A percentile compares a stretch with the other conserved stretches of the same genome.
These are phyloP conservation scores for Panzeria rudis DNA, from an alignment of 2,888 invertebrate genomes.

Conservation along the genomic window DNA sequence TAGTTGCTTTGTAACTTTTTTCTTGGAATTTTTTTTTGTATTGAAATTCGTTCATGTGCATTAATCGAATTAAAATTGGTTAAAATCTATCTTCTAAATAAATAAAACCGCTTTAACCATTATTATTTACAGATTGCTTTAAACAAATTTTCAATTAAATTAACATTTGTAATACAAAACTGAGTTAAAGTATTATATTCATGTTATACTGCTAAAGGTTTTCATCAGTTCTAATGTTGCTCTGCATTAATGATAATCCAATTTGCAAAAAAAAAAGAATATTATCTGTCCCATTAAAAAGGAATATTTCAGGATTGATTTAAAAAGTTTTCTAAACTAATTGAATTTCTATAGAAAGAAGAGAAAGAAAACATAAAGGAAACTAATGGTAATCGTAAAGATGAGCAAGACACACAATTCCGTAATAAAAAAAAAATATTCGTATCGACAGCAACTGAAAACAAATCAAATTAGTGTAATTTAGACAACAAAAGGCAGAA, in stretches of 20 bases:
- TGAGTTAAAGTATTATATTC: constrained; percentile 23
- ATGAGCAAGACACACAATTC: neutral
- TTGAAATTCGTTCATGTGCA: no score
- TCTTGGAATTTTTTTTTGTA: no score
- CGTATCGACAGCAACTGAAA: neutral
- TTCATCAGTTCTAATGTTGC: neutral
- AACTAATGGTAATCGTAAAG: neutral
- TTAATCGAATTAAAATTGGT: constrained; percentile 7
- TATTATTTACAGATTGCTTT: neutral
- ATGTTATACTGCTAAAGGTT: neutral
- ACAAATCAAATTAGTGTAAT: constrained; percentile 22
- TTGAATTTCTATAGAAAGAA: constrained; percentile 21
- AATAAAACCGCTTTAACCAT: neutral
- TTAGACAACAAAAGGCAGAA: neutral
- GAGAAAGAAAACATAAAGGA: neutral
- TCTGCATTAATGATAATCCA: constrained; percentile 23
- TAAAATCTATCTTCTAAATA: neutral
- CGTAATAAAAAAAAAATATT: neutral
- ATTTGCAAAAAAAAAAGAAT: neutral
- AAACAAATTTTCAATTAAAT: constrained; percentile 17
- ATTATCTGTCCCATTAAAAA: constrained; percentile 6
- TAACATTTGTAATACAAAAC: constrained; percentile 26
- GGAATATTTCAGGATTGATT: constrained; percentile 9
- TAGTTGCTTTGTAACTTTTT: no score
- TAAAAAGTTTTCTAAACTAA: constrained; percentile 40